phyloP scores from a whole-genome alignment of 2,888 invertebrate genomes.

The Muscina levida region DNA sequence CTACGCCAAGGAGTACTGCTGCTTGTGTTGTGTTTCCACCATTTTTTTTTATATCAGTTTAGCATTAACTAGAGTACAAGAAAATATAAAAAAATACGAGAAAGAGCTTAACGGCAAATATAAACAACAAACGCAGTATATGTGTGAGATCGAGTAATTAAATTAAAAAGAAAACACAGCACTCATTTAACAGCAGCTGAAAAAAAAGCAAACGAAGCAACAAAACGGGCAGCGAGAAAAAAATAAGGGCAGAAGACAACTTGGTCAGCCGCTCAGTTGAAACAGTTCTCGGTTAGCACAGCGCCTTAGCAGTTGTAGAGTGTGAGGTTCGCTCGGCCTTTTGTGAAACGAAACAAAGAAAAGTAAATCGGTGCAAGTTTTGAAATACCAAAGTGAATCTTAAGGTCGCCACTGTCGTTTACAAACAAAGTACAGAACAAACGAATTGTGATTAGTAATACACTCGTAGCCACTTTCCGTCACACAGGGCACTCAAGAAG shows the following conservation, averaged over 20 bases:
- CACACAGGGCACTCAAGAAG: neutral
- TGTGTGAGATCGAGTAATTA: slow-evolving; percentile 19
- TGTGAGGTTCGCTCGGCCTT: neutral
- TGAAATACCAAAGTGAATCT: neutral
- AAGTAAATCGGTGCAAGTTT: no score
- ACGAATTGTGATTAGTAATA: neutral
- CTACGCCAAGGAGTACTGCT: no score
- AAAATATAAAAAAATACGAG: no score
- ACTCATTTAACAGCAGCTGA: neutral
- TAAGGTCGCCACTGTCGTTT: neutral
- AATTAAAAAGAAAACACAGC: slow-evolving; percentile 22
- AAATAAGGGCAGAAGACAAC: slow-evolving; percentile 44
- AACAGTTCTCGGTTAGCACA: neutral
- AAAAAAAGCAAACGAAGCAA: slow-evolving; percentile 48
- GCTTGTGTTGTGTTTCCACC: no score
- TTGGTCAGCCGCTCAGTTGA: slow-evolving; percentile 33
- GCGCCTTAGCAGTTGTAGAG: neutral
- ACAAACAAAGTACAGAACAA: neutral
- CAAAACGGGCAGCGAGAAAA: slow-evolving; percentile 13
- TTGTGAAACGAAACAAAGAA: neutral
- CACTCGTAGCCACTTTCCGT: neutral
- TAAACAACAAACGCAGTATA: no score
- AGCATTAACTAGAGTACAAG: no score
- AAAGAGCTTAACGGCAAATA: no score
- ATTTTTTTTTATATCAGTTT: no score